Base-by-base conservation (phyloP, 2,888 invertebrate genomes). In the Sisyra nigra region DNA sequence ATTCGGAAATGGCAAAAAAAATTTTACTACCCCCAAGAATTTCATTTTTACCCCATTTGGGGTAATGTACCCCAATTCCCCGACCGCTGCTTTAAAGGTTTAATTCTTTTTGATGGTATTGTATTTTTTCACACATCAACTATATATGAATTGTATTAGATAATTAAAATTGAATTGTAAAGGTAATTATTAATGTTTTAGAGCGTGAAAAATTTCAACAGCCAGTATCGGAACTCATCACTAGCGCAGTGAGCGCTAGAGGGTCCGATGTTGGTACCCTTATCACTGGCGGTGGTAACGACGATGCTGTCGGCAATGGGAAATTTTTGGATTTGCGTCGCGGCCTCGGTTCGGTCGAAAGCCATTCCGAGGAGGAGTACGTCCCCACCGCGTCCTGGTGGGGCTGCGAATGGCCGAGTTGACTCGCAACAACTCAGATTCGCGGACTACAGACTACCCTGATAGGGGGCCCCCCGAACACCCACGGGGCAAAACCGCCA, bases 331-430 rank as follows among this genome's bases (percentile, higher is more conserved):
- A 53, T 55, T 50, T 38, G 36, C 46, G 45, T 54, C 53, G 52
- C 55, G 50, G 24, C 45, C 53, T 50, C 47, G 71, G 71, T 59
- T 65, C 56, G 58, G 58, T 48, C 58, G 54, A 51, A 50, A 48
- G 47, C 44, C 49, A 66, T 62, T 67, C 71, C 59, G 69, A 69
- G 55, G 61, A 61, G 56, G 66, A 69, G 51, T 74, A 74, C 58
- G 72, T 79, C 67, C 86, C 86, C 68, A 74, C 80, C 61, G 86
- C 86, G 62, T 86, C 85, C 61, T 80, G 87, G 55, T 89, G 87
- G 87, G 88, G 87, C 66, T 79, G 81, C 69, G 88, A 89, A 68
- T 91, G 89, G 91, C 91, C 91, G 72, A 89, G 89, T 88, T 91
- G 91, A 91, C 89, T 91, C 89, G 81, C 76, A 74, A 62, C 64